Evolutionary conservation across 2,797 vertebrate species (phyloP).

Genomic region (Pangasius krempfi): DNA sequence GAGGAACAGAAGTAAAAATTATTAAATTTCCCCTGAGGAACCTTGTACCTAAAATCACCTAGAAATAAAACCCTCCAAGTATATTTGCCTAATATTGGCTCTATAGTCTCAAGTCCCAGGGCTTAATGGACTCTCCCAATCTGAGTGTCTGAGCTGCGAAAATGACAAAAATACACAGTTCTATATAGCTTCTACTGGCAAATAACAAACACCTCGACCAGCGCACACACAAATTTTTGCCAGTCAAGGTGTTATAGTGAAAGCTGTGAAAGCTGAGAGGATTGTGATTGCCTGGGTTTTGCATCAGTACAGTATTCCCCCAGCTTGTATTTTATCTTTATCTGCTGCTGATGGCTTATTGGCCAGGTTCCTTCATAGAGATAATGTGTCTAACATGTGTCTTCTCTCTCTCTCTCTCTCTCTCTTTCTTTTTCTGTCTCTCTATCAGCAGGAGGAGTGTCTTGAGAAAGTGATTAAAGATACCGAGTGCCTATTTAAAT

Average conservation of each 20-base stretch:
- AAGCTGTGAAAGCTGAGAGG: slow-evolving; percentile 36
- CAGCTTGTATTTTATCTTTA: slow-evolving; percentile 8
- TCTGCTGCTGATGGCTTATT: slow-evolving; percentile 25
- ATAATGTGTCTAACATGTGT: neutral
- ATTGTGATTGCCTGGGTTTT: slow-evolving; percentile 40
- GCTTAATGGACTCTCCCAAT: neutral
- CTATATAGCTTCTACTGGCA: neutral
- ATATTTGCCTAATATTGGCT: neutral
- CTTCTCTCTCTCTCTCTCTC: neutral
- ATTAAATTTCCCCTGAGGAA: neutral
- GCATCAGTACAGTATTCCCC: slow-evolving; percentile 31
- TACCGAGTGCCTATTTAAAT: slow-evolving; percentile 94
- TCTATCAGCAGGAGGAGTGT: slow-evolving; percentile 85
- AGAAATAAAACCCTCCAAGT: neutral
- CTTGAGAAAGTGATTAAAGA: slow-evolving; percentile 97
- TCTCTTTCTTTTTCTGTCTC: slow-evolving; percentile 14
- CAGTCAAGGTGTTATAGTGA: slow-evolving; percentile 15
- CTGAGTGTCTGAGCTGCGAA: neutral
- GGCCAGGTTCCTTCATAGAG: neutral
- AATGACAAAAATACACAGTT: neutral
- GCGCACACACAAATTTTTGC: slow-evolving; percentile 4
- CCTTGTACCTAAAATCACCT: neutral
- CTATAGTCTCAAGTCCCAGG: no score
- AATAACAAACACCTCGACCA: neutral
- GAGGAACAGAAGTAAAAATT: neutral